These are phyloP conservation scores for Drosophila borealis DNA, from an alignment of 2,888 invertebrate genomes.

Conservation along the genomic window DNA sequence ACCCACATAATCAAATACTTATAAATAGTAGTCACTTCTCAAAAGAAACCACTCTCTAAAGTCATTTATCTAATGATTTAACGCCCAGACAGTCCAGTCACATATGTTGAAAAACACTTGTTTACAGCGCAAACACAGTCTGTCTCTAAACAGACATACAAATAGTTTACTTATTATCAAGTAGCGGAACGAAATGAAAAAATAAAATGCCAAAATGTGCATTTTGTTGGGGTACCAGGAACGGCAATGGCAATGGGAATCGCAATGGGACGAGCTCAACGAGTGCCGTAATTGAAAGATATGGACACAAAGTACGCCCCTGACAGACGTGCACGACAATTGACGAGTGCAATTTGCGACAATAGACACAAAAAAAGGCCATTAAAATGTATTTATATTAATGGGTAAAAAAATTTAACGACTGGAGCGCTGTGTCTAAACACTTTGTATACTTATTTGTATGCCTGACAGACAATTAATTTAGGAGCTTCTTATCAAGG, in stretches of 20 bases:
- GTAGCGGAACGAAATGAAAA: conserved; percentile 18
- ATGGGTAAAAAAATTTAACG: conserved; percentile 5
- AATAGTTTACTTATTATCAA: conserved; percentile 23
- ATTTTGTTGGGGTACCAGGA: conserved; percentile 1
- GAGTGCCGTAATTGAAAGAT: conserved; percentile 21
- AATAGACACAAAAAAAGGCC: conserved; percentile 16
- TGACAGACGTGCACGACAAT: conserved; percentile 27
- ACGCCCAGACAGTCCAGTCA: not conserved
- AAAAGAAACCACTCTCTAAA: conserved; percentile 2
- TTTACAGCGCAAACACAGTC: not conserved
- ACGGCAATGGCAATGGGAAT: conserved; percentile 2
- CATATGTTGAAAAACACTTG: conserved; percentile 9
- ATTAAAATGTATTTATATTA: conserved; percentile 12
- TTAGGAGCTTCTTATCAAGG: conserved; percentile 13
- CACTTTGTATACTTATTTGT: conserved; percentile 16
- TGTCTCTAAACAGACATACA: conserved; percentile 5
- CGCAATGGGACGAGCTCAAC: not conserved
- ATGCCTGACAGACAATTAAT: conserved; percentile 13
- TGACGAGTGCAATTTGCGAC: conserved; percentile 26
- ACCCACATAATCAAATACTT: not conserved
- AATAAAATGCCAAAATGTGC: conserved; percentile 12
- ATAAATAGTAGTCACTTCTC: not conserved
- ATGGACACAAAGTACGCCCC: conserved; percentile 29
- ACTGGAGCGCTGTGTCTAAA: conserved; percentile 17
- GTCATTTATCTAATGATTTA: conserved; percentile 34